phyloP scores from a whole-genome alignment of 2,113 vertebrate genomes.

The Gymnogyps californianus region DNA sequence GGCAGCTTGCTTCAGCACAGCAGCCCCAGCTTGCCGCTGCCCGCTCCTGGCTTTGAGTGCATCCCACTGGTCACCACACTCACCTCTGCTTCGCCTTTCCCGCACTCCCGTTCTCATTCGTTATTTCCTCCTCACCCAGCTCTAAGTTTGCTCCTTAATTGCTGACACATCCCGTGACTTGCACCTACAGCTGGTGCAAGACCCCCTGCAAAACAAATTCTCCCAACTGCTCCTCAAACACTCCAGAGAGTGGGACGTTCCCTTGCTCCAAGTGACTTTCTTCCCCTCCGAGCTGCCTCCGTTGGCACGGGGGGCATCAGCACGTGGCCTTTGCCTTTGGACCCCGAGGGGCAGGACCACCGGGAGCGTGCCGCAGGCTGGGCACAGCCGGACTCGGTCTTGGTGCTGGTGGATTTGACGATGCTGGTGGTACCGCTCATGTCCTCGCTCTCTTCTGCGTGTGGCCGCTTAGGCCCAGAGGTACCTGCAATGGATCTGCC shows the following conservation, averaged over 20 bases:
- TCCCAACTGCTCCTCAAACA: background rate
- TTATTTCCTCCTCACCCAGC: background rate
- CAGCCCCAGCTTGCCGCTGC: background rate
- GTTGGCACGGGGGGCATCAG: background rate
- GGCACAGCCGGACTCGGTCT: accelerated
- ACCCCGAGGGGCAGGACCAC: background rate
- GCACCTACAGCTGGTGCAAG: background rate
- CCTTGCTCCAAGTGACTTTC: background rate
- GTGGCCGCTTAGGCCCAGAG: background rate
- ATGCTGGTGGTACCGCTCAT: background rate
- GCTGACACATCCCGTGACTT: background rate
- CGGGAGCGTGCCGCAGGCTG: accelerated
- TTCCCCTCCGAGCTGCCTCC: background rate
- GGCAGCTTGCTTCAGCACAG: background rate
- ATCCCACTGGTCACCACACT: background rate
- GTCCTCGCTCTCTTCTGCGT: background rate
- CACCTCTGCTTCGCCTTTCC: background rate
- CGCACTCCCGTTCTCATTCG: accelerated
- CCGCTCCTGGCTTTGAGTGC: background rate
- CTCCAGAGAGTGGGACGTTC: background rate
- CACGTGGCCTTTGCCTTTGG: background rate
- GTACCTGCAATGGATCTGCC: background rate
- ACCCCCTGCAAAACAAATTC: background rate
- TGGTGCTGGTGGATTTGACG: background rate
- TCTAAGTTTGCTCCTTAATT: background rate